Base-by-base conservation (phyloP, 2,113 vertebrate species). In the Morone chrysops region DNA sequence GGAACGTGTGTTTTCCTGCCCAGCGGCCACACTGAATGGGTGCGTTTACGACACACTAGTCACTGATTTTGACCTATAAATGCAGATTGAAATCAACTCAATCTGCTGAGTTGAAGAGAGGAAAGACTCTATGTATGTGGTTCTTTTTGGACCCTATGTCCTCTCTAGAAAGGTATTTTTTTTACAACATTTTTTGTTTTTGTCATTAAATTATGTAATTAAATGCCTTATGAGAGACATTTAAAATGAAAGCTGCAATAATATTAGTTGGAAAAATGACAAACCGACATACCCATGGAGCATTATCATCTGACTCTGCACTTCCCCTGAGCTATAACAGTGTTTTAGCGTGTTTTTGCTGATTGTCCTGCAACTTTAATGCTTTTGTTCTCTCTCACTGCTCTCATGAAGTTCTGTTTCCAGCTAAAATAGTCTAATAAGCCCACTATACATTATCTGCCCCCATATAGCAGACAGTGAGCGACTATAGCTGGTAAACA, bases 1-100 rank as follows among this genome's bases (percentile, higher is more conserved):
- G 73, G 75, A 48, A 84, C 47, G 57, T 48, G 2, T 38, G 73
- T n/a, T 56, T 90, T 87, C 82, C 79, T 84, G 73, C 50, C 47
- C 48, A 38, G 59, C 4, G 2, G 38, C 38, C 22, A 6, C 36
- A 53, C 17, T 3, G 20, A 36, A 66, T 61, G 41, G 31, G 56
- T 81, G 63, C 45, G 8, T 51, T 62, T 48, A 63, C 7, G 22
- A 47, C 20, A 54, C 66, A 54, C 14, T 0, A n/a, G 53, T 60
- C 70, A 17, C 13, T 70, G 43, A 14, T 36, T 59, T 36, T 38
- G 36, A 65, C 53, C 9, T 60, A 1, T 10, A 18, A 13, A 54
- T 25, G 41, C 20, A 50, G 10, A n/a, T 6, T 11, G 4, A n/a
- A 53, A 12, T 53, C 7, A 25, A 38, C n/a, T 66, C 13, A 9